These are phyloP conservation scores for Marronus borbonicus DNA, from an alignment of 2,888 invertebrate genomes.

Conservation along the genomic window DNA sequence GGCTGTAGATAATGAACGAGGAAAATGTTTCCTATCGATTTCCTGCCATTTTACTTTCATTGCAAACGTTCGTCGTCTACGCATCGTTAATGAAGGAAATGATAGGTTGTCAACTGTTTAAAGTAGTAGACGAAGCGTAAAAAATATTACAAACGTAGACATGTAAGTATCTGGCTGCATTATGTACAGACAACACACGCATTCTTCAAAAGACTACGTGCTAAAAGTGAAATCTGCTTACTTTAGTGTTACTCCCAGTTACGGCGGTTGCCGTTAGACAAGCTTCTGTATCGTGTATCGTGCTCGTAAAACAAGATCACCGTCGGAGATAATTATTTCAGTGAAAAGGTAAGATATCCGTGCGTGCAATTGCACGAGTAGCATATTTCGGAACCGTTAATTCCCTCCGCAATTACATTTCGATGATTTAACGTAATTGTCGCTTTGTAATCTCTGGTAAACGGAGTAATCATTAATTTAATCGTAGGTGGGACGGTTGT, in stretches of 20 bases:
- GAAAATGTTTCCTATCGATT: neutral
- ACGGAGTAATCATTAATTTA: neutral
- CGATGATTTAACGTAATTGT: conserved; percentile 15
- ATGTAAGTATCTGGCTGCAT: neutral
- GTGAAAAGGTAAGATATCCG: neutral
- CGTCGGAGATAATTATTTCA: neutral
- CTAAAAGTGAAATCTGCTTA: conserved; percentile 34
- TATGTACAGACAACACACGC: conserved; percentile 6
- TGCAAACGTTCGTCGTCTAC: conserved; percentile 27
- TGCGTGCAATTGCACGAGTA: neutral
- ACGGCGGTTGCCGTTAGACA: neutral
- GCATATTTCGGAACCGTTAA: conserved; percentile 26
- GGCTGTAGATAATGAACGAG: neutral
- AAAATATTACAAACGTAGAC: conserved; percentile 17
- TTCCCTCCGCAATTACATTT: conserved; percentile 11
- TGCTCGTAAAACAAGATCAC: conserved; percentile 1
- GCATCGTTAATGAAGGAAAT: conserved; percentile 31
- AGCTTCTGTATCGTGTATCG: neutral
- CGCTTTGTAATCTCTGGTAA: conserved; percentile 2
- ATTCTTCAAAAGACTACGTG: conserved; percentile 14
- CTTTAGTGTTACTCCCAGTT: too few species aligned
- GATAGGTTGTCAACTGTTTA: conserved; percentile 26
- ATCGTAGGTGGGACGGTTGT: neutral
- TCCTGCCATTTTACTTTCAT: conserved; percentile 6
- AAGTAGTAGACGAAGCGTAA: conserved; percentile 30